Evolutionary conservation across 2,113 vertebrate genomes (phyloP), one percentile per base, ranked within the genome.

Genomic region (Ammodramus savannarum): DNA sequence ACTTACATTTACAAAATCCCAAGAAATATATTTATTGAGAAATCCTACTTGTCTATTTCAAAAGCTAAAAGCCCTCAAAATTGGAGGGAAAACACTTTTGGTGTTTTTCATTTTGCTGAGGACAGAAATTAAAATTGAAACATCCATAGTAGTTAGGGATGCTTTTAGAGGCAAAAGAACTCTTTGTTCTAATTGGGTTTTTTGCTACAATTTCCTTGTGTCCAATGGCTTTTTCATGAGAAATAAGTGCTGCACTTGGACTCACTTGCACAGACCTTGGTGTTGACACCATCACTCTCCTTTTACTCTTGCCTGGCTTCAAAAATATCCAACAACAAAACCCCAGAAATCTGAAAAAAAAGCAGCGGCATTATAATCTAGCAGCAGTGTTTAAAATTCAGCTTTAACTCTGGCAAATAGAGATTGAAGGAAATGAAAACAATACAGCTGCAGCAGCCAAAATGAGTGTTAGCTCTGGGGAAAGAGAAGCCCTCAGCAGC

Each of bases 391-490:
- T 67, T 51, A 39, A 71, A 85, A 67, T n/a, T 19, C 9, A 10
- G 1, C 18, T 91, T 51, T 14, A 18, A 4, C 43, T 58, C 17
- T 27, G 14, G 29, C n/a, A 67, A 80, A 22, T 0, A 34, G 22
- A 54, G 41, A 66, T 5, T 29, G 29, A 74, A 62, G 16, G 38
- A 41, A 55, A 62, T 25, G 3, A 48, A 80, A 68, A 68, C 3
- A 61, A 12, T 9, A 8, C 3, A 39, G 39, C 23, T 54, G 22
- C 26, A 77, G 80, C 20, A 31, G 34, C 14, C 29, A 31, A 36
- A 43, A 27, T 0, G 10, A 41, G 44, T 0, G 1, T 6, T 7
- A 9, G 36, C 46, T 39, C 16, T 59, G 48, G 25, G 36, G 25
- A 31, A 20, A 22, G 17, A 22, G 11, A 3, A 1, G 36, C 6